Evolutionary conservation across 1,140 invertebrate genomes (phyloP).

Genomic region (Pachyrhynchus sulphureomaculatus): DNA sequence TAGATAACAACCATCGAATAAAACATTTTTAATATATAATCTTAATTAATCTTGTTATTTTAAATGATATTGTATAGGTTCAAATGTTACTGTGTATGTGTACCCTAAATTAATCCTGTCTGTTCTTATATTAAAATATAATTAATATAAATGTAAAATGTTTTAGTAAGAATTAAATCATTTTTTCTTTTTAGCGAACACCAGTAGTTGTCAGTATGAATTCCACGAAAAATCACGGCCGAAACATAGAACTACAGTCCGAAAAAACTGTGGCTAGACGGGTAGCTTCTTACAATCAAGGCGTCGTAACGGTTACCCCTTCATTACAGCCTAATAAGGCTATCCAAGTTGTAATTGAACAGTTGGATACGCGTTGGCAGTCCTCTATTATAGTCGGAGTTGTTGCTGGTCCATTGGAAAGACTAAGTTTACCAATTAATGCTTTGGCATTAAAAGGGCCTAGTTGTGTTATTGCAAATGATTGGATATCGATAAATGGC

Average conservation of each 20-base stretch:
- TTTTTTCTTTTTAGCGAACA: not conserved
- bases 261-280: slow-evolving; percentile 60
- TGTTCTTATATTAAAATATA: too few relatives aligned
- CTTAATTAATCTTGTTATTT: too few relatives aligned
- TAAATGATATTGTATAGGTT: too few relatives aligned
- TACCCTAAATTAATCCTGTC: too few relatives aligned
- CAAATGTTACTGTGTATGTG: too few relatives aligned
- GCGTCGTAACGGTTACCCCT: slow-evolving; percentile 61
- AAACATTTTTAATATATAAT: too few relatives aligned
- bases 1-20: too few relatives aligned
- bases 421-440: slow-evolving; percentile 66
- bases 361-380: slow-evolving; percentile 74
- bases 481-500: slow-evolving; percentile 79
- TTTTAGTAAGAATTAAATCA: too few relatives aligned
- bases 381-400: slow-evolving; percentile 78
- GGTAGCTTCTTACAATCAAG: slow-evolving; percentile 76
- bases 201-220: slow-evolving; percentile 22
- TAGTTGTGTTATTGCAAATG: slow-evolving; percentile 74
- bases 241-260: slow-evolving; percentile 67
- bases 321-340: slow-evolving; percentile 48
- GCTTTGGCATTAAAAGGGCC: slow-evolving; percentile 73
- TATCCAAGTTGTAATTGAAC: slow-evolving; percentile 69
- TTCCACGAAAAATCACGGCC: slow-evolving; percentile 45
- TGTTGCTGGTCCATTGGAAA: slow-evolving; percentile 67
- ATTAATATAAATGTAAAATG: too few relatives aligned